phyloP scores from a whole-genome alignment of 2,797 vertebrate species.

The Notamacropus eugenii region DNA sequence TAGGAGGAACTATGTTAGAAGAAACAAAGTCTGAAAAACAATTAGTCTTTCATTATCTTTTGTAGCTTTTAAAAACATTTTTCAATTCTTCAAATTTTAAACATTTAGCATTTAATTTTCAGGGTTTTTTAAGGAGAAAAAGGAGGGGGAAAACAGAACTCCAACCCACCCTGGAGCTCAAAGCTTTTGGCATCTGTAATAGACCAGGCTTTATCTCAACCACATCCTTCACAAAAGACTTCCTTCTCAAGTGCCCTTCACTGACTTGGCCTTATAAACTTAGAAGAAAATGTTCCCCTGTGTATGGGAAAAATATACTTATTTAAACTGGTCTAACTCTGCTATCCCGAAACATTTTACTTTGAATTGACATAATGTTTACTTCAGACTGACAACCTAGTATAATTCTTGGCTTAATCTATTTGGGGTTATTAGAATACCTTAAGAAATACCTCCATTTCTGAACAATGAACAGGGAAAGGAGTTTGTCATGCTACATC shows the following conservation, averaged over 20 bases:
- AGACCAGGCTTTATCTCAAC: slow-evolving; percentile 42
- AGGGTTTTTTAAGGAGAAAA: slow-evolving; percentile 32
- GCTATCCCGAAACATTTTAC: background rate
- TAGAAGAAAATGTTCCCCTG: background rate
- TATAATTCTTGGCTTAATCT: slow-evolving; percentile 12
- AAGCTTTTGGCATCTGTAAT: slow-evolving; percentile 3
- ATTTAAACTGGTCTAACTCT: slow-evolving; percentile 41
- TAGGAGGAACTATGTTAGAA: background rate
- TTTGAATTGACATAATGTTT: slow-evolving; percentile 38
- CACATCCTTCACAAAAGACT: slow-evolving; percentile 14
- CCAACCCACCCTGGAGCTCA: background rate
- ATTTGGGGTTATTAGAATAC: background rate
- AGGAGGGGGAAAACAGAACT: background rate
- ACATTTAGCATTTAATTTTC: slow-evolving; percentile 11
- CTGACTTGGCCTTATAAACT: slow-evolving; percentile 37
- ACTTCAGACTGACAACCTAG: background rate
- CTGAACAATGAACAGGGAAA: background rate
- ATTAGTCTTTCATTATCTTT: background rate
- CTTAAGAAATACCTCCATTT: background rate
- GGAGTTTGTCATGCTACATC: background rate
- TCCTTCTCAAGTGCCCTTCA: slow-evolving; percentile 19
- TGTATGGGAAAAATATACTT: slow-evolving; percentile 27
- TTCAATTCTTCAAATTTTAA: slow-evolving; percentile 18
- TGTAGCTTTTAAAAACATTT: background rate
- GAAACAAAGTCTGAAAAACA: slow-evolving; percentile 12